Evolutionary conservation across 1,140 invertebrate genomes (phyloP), one percentile per base, ranked within the genome.

Genomic region (Cotesia glomerata): DNA sequence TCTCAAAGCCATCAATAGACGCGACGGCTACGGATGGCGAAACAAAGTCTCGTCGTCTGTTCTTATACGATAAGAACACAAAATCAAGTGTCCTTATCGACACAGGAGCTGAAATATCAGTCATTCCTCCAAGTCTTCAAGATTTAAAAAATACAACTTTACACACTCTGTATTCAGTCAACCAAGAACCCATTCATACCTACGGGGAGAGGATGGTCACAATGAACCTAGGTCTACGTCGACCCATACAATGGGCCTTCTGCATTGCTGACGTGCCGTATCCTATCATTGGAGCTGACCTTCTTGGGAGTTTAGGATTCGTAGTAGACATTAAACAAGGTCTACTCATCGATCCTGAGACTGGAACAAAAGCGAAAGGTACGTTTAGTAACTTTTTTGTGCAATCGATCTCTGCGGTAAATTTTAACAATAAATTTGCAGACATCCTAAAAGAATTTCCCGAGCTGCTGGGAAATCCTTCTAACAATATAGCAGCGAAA

Each of bases 201-300:
- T 76, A 66, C 51, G 75, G 73, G 3, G 54, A 63, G 18, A 4
- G 35, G 14, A 18, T 36, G 5, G 4, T 76, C 5, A 39, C 9
- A 13, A 13, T 76, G 0, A 52, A 74, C 58, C 35, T 72, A 13
- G 68, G 75, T 11, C 35, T 76, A 8, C 26, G 75, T 3, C 56
- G 73, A n/a, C 5, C 61, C 2, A 76, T 73, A 35, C 3, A 34
- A 3, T 77, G 76, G 76, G 45, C 35, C 16, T 76, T 76, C 51
- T 51, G 58, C 11, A 61, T 75, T 9, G 75, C 75, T 8, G 71
- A 73, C 13, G 56, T 73, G 3, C 45, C 58, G 18, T 54, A 72
- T 5, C 58, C 69, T 7, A 77, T 77, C 34, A 67, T 77, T 13
- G 71, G 74, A 7, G 76, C 76, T 11, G 76, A 77, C 18, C 62